Evolutionary conservation across 2,888 invertebrate species (phyloP).

Genomic region (Drosophila dives): DNA sequence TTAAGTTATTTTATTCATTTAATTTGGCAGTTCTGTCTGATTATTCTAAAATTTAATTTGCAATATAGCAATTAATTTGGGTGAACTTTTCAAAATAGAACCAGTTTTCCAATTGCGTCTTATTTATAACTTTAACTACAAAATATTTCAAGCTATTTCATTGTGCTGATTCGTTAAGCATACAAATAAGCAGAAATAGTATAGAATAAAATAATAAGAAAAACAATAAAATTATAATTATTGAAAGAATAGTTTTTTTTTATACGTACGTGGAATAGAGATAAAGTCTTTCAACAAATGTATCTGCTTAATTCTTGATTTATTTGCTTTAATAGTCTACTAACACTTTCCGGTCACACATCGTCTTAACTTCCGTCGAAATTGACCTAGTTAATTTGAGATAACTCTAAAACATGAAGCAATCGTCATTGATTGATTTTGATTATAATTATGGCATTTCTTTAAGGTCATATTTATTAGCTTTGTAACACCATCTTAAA

Average conservation of each 20-base stretch:
- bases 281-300: slow-evolving; percentile 1
- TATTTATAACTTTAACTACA: background rate
- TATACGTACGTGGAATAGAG: background rate
- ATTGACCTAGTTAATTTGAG: slow-evolving; percentile 31
- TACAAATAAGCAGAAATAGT: background rate
- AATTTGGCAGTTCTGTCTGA: background rate
- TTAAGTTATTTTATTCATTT: slow-evolving; percentile 27
- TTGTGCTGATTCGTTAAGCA: slow-evolving; percentile 1
- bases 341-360: slow-evolving; percentile 11
- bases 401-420: slow-evolving; percentile 12
- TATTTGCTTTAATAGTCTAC: background rate
- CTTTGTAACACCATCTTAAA: slow-evolving; percentile 18
- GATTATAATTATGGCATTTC: slow-evolving; percentile 62
- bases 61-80: slow-evolving; percentile 25
- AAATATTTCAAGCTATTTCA: slow-evolving; percentile 9
- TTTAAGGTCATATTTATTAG: slow-evolving; percentile 47
- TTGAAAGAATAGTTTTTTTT: background rate
- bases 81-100: slow-evolving; percentile 33
- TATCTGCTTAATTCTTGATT: background rate
- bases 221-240: background rate
- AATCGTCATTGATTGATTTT: slow-evolving; percentile 57
- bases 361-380: slow-evolving; percentile 21
- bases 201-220: background rate
- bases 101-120: slow-evolving; percentile 18
- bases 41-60: background rate